Evolutionary conservation across 2,113 vertebrate genomes (phyloP).

Genomic region (Serranochromis macrocephalus): DNA sequence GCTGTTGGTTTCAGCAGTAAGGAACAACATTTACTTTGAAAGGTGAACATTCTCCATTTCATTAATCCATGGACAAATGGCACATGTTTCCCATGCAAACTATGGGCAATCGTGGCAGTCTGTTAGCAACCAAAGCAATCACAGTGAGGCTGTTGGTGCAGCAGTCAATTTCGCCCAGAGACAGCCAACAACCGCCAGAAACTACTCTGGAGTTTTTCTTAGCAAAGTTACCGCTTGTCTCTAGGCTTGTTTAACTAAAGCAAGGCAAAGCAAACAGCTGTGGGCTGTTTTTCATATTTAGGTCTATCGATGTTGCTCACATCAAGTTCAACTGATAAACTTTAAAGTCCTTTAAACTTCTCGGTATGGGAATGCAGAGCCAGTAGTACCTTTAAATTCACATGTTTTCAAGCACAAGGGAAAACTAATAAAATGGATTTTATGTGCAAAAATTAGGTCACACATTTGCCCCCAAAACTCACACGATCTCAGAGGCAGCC

Average conservation of each 20-base stretch:
- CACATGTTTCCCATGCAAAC: not conserved
- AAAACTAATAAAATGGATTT: not conserved
- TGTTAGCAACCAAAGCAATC: not conserved
- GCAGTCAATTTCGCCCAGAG: not conserved
- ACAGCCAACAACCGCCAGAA: not conserved
- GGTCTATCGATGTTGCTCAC: not conserved
- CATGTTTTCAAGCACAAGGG: not conserved
- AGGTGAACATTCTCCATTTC: not conserved
- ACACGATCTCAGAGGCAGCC: not conserved
- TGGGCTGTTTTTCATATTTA: not conserved
- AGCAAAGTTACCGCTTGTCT: not conserved
- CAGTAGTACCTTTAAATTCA: not conserved
- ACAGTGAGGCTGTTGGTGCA: not conserved
- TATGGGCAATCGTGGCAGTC: not conserved
- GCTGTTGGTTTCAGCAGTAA: not conserved
- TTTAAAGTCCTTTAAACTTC: not conserved
- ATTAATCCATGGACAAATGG: not conserved
- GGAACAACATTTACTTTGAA: not conserved
- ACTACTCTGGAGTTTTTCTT: not conserved
- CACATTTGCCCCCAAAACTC: not conserved
- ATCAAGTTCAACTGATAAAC: not conserved
- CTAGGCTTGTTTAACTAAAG: not conserved
- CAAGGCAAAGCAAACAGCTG: not conserved
- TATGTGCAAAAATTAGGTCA: accelerated
- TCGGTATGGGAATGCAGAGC: not conserved